These are phyloP conservation scores for Cephus runcator DNA, from an alignment of 2,888 invertebrate genomes.

Conservation along the genomic window DNA sequence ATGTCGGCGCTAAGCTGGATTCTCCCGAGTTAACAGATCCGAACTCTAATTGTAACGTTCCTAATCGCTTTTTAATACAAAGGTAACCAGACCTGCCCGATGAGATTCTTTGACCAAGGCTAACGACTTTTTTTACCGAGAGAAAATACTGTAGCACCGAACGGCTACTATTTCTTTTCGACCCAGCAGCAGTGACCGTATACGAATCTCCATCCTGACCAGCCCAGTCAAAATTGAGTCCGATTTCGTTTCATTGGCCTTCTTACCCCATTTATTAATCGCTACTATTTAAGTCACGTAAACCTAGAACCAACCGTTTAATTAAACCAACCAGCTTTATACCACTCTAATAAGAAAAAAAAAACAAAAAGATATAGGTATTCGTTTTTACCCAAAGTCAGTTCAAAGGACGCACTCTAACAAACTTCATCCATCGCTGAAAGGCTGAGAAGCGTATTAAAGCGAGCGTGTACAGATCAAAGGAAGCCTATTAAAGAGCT, in stretches of 20 bases:
- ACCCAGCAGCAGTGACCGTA: background rate
- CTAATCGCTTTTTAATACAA: background rate
- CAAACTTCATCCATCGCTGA: constrained; percentile 1
- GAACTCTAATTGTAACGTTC: background rate
- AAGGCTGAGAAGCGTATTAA: constrained; percentile 18
- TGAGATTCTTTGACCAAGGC: background rate
- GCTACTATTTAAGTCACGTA: background rate
- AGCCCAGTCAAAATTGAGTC: background rate
- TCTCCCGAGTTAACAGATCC: background rate
- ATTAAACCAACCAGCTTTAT: background rate
- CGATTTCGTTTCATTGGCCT: background rate
- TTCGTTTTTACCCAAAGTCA: background rate
- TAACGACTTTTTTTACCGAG: background rate
- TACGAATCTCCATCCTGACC: background rate
- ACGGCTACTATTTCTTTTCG: background rate
- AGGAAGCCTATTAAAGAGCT: constrained; percentile 34
- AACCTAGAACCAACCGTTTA: background rate
- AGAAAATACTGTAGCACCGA: background rate
- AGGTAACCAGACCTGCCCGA: background rate
- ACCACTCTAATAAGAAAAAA: background rate
- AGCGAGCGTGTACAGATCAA: constrained; percentile 38
- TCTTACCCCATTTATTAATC: background rate
- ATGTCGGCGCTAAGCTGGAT: background rate
- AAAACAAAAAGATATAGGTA: background rate
- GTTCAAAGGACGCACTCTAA: constrained; percentile 4